Conservation (phyloP, 1,140 invertebrate genomes). For the Cydia pomonella region DNA sequence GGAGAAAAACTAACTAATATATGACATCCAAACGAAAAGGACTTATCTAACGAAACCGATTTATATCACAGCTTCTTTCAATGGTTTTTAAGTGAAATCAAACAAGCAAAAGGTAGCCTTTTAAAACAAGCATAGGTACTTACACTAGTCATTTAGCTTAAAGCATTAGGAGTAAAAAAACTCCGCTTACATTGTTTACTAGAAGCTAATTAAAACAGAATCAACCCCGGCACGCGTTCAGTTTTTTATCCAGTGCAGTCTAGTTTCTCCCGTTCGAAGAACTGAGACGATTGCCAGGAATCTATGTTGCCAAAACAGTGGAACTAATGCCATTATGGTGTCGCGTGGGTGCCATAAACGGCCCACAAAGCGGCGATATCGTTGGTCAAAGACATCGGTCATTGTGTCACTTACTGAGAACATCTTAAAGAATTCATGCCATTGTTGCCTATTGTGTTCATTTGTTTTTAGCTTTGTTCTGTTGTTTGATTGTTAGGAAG, state of each 20-base stretch:
- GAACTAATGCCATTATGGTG: constrained; percentile 75
- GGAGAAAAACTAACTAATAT: too few species aligned
- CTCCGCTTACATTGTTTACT: constrained; percentile 31
- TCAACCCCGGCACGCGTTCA: constrained; percentile 61
- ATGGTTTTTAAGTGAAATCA: neutral
- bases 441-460: constrained; percentile 62
- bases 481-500: constrained; percentile 76
- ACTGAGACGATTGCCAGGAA: constrained; percentile 48
- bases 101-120: neutral
- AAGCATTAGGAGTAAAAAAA: constrained; percentile 20
- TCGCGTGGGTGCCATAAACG: constrained; percentile 77
- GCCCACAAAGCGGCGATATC: constrained; percentile 70
- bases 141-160: constrained; percentile 31
- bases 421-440: constrained; percentile 55
- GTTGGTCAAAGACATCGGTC: constrained; percentile 64
- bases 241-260: constrained; percentile 55
- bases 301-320: constrained; percentile 71
- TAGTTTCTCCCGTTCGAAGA: constrained; percentile 67
- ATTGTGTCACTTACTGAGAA: constrained; percentile 68
- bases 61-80: too few species aligned
- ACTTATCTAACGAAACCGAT: neutral
- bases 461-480: constrained; percentile 67
- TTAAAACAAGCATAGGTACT: neutral
- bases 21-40: too few species aligned
- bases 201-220: constrained; percentile 41